Base-by-base conservation (phyloP, 35 echinoderm and acorn worm species). In the Amphiura filiformis region DNA sequence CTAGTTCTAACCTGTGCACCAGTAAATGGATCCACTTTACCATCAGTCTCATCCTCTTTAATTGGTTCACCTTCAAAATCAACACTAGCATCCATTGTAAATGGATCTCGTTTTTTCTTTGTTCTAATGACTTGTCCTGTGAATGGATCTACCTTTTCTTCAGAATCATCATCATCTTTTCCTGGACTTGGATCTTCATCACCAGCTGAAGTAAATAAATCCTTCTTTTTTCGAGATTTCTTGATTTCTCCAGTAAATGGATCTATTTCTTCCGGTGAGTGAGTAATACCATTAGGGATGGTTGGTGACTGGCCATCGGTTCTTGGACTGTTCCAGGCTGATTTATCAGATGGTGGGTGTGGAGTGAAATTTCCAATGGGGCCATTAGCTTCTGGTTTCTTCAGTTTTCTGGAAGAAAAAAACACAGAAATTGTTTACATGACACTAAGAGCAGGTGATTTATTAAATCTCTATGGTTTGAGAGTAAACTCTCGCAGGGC, bases 401-500 rank as follows among this genome's bases (percentile, higher is more conserved):
- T 87, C n/a, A 87, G 75, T 87, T 87, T 87, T 35, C 85, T 87
- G 76, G 13, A 87, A 36, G 34, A 85, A 56, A 14, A 83, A 83
- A 42, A 9, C 13, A 47, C 41, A 47, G 41, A 9, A 17, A 47
- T 4, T 47, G 17, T n/a, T n/a, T n/a, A n/a, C 11, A 12, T 23
- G 15, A 78, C 76, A 78, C 18, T 11, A 13, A 78, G 12, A 78
- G 13, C 11, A 78, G 18, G 34, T 23, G 18, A 12, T 78, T 23
- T 33, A 78, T 18, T 78, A 13, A 13, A 78, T 20, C 15, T 23
- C n/a, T n/a, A n/a, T n/a, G n/a, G n/a, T n/a, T n/a, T n/a, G n/a
- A n/a, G n/a, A n/a, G n/a, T n/a, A n/a, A n/a, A n/a, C n/a, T n/a
- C n/a, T n/a, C n/a, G n/a, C n/a, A n/a, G n/a, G n/a, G n/a, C n/a